Base-by-base conservation (phyloP, 2,113 vertebrate genomes). In the Gallinago paraguaiae region DNA sequence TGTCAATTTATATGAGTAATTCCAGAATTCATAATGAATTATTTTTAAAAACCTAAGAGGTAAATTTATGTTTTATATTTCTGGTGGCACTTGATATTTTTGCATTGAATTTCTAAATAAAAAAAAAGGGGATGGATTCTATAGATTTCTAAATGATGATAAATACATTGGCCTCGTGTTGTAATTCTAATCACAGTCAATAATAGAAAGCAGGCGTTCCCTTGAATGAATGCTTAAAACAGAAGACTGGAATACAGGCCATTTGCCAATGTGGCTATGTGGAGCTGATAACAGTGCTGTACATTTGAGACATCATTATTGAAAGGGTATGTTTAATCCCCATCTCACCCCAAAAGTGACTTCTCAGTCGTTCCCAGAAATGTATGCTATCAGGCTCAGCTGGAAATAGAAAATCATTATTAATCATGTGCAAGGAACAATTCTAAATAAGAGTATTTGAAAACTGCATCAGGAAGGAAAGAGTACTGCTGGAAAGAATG, bases 381-480 rank as follows among this genome's bases (percentile, higher is more conserved):
- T 0, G 3, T 68, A 28, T 89, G 68, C 60, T n/a, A 8, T 96
- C 93, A 93, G 33, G 27, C 77, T 91, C 67, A 94, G 80, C 67
- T 88, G 95, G 65, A 90, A 77, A 79, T 39, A 53, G 61, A 60
- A 74, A 63, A 84, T 83, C 2, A 1, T 25, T 78, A 82, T 95
- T 90, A 79, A 86, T 90, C 61, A 27, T 87, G 93, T 97, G 83
- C 72, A 92, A 90, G 88, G 69, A 91, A 78, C 71, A 78, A 63
- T 88, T 90, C 83, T 93, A 95, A 97, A 94, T 93, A 90, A 48
- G 18, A 86, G 20, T 57, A 88, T 92, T 88, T 96, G 86, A 91
- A 96, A 96, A 94, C 85, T 92, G 81, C 53, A 5, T 54, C 51
- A 54, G 35, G 82, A 78, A 76, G 65, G 88, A 83, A 88, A 53